A percentile compares a stretch with the other conserved stretches of the same genome.
Evolutionary conservation across 2,113 vertebrate species (phyloP).

Genomic region (Anguilla japonica): DNA sequence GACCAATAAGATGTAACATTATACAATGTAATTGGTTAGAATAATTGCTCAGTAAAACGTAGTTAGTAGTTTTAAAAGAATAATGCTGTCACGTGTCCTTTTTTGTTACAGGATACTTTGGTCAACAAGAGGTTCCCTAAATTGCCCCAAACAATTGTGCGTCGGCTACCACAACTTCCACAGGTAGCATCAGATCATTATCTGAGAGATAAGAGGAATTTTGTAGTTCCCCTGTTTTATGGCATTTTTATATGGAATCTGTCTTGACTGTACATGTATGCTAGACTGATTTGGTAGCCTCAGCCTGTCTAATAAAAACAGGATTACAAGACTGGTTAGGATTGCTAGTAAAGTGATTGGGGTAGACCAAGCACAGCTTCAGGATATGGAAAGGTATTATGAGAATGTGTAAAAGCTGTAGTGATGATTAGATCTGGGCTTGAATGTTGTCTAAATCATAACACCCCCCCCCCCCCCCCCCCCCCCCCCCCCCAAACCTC

Average conservation of each 20-base stretch:
- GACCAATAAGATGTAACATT: too few relatives aligned
- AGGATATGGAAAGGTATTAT: too few relatives aligned
- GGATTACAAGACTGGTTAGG: not conserved
- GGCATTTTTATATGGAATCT: not conserved
- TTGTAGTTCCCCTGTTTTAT: too few relatives aligned
- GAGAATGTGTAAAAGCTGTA: too few relatives aligned
- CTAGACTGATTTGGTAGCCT: not conserved
- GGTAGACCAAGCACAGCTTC: too few relatives aligned
- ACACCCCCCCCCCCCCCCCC: not conserved
- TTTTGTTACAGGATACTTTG: slow-evolving; percentile 28
- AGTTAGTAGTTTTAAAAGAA: not conserved
- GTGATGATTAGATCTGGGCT: not conserved
- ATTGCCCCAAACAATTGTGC: not conserved
- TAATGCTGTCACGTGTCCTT: not conserved
- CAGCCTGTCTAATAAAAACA: too few relatives aligned
- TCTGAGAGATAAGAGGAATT: not conserved
- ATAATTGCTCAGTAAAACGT: not conserved
- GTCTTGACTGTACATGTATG: not conserved
- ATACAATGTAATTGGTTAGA: too few relatives aligned
- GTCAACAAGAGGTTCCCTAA: not conserved
- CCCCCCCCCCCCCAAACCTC: not conserved
- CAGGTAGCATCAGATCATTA: slow-evolving; percentile 16
- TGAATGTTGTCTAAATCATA: not conserved
- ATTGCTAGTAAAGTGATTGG: too few relatives aligned
- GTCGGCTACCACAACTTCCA: slow-evolving; percentile 43